A percentile compares a stretch with the other conserved stretches of the same genome.
Evolutionary conservation across 2,113 vertebrate species (phyloP).

Genomic region (Vulpes vulpes): DNA sequence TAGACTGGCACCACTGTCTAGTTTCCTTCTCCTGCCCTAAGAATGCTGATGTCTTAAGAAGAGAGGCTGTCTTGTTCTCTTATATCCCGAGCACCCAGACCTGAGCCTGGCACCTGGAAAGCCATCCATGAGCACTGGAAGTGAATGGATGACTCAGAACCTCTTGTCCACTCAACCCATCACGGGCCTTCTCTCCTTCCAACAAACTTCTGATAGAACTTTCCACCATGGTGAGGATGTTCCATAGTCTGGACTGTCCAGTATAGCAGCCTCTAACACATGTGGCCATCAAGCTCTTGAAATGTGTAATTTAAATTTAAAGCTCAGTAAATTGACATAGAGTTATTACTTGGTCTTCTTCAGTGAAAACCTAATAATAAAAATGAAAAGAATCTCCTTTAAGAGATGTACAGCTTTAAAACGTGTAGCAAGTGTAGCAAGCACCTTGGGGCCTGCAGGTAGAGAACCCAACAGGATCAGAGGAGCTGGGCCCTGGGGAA

Average conservation of each 20-base stretch:
- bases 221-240: rapidly evolving
- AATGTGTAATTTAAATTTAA: background rate
- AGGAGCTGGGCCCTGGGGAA: background rate
- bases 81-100: background rate
- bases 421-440: too few species aligned
- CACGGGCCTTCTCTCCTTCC: background rate
- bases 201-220: background rate
- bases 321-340: background rate
- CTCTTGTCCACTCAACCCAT: background rate
- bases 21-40: too few species aligned
- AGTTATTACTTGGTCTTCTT: background rate
- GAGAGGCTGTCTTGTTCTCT: background rate
- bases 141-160: background rate
- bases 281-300: rapidly evolving
- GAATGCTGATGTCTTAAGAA: background rate
- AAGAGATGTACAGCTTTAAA: background rate
- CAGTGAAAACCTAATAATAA: background rate
- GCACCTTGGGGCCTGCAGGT: too few species aligned
- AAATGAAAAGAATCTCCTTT: background rate
- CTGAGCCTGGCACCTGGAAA: background rate
- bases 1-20: rapidly evolving
- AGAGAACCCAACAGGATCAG: background rate
- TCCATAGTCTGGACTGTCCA: background rate
- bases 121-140: rapidly evolving
- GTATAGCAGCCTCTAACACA: background rate